A percentile compares a stretch with the other conserved stretches of the same genome.
Evolutionary conservation across 2,888 invertebrate genomes (phyloP).

Genomic region (Rutpela maculata): DNA sequence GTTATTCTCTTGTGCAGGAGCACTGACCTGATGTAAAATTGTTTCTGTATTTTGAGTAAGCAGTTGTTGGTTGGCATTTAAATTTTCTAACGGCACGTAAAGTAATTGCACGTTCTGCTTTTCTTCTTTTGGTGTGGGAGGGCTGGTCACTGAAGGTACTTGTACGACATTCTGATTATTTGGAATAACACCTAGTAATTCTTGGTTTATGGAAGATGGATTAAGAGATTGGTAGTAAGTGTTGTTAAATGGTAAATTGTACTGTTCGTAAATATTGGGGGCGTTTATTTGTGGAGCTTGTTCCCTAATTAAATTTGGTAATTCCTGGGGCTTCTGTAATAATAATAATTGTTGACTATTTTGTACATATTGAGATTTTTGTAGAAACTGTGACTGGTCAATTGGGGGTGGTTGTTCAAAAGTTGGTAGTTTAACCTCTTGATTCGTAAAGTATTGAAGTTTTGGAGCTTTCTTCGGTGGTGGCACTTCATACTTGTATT

Average conservation of each 20-base stretch:
- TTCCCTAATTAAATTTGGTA: conserved; percentile 31
- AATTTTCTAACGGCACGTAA: conserved; percentile 85
- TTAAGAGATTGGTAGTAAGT: conserved; percentile 58
- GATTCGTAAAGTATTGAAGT: conserved; percentile 50
- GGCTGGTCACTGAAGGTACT: conserved; percentile 6
- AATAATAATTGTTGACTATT: conserved; percentile 25
- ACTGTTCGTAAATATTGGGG: conserved; percentile 61
- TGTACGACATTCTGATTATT: neutral
- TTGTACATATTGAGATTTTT: conserved; percentile 37
- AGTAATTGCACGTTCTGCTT: conserved; percentile 85
- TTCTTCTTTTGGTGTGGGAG: conserved; percentile 52
- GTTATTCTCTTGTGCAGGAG: conserved; percentile 41
- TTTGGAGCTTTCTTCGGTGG: conserved; percentile 49
- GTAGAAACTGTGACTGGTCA: conserved; percentile 37
- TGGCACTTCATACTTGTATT: conserved; percentile 65
- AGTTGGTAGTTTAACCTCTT: conserved; percentile 48
- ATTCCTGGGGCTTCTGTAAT: conserved; percentile 17
- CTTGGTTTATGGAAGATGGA: conserved; percentile 58
- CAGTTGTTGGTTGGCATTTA: conserved; percentile 75
- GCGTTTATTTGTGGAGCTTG: conserved; percentile 55
- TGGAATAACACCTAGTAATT: conserved; percentile 57
- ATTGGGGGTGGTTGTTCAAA: conserved; percentile 55
- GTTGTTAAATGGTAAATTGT: conserved; percentile 57
- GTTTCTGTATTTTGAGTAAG: conserved; percentile 73
- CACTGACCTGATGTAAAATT: conserved; percentile 40